These are phyloP conservation scores for Mystacornis crossleyi DNA, from an alignment of 2,113 vertebrate genomes.

Conservation along the genomic window DNA sequence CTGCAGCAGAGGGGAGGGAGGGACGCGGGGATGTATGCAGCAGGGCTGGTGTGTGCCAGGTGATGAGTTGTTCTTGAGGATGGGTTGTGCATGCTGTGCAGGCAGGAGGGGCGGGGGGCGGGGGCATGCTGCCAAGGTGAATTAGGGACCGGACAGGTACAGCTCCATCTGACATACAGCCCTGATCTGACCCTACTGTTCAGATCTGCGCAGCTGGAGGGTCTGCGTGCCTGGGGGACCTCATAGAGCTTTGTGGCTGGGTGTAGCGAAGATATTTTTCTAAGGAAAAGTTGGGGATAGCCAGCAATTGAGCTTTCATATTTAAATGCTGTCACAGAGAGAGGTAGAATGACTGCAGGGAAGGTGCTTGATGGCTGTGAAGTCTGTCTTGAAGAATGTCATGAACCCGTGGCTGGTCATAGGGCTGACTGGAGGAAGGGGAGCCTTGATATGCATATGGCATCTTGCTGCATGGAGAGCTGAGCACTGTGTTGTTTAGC, in stretches of 20 bases:
- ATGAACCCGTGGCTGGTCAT: neutral
- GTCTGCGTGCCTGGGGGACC: neutral
- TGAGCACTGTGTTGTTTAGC: neutral
- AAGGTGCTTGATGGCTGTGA: neutral
- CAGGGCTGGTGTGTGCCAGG: neutral
- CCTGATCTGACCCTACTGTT: neutral
- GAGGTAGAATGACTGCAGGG: neutral
- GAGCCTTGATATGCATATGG: neutral
- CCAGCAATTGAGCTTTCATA: neutral
- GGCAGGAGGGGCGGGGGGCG: neutral
- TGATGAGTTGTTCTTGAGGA: neutral
- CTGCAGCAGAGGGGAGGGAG: too few relatives aligned
- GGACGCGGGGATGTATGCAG: neutral
- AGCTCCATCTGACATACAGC: neutral
- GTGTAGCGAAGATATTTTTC: neutral
- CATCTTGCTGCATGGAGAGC: neutral
- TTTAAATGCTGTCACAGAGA: neutral
- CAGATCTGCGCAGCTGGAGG: fast-evolving
- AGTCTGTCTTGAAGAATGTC: neutral
- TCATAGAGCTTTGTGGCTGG: neutral
- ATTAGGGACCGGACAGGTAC: neutral
- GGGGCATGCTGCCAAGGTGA: neutral
- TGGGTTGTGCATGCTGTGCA: neutral
- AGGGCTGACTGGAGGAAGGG: neutral
- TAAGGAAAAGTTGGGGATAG: neutral